Conservation (phyloP, 2,797 vertebrate genomes). For the Coranthus polyacanthus region DNA sequence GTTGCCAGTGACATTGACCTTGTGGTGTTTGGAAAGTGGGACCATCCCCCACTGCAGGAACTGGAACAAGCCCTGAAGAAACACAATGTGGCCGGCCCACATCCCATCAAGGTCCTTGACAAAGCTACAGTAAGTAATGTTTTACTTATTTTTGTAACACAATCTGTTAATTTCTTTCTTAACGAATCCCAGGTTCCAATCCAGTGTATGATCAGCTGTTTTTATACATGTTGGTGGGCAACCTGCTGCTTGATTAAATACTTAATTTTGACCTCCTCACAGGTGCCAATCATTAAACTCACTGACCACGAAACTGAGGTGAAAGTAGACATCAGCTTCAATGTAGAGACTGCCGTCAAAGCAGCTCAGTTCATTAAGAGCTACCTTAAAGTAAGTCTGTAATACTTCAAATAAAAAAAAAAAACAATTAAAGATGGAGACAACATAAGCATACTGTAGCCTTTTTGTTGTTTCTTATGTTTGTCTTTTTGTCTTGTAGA, state of each 20-base stretch:
- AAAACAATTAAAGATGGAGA: no score
- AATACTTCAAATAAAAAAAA: rapidly evolving
- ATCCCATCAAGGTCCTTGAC: slow-evolving; percentile 98
- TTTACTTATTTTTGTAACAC: slow-evolving; percentile 14
- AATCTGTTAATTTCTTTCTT: neutral
- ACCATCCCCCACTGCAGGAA: slow-evolving; percentile 93
- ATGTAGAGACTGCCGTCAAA: slow-evolving; percentile 97
- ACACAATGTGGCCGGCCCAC: slow-evolving; percentile 91
- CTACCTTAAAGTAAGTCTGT: slow-evolving; percentile 90
- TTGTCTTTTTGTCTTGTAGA: slow-evolving; percentile 81
- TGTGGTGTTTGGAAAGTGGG: slow-evolving; percentile 99
- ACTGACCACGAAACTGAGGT: slow-evolving; percentile 96
- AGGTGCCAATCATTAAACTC: slow-evolving; percentile 99
- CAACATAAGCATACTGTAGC: neutral
- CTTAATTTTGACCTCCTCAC: slow-evolving; percentile 13
- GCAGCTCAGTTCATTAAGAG: slow-evolving; percentile 96
- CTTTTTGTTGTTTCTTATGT: neutral
- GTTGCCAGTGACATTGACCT: slow-evolving; percentile 94
- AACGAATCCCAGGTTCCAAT: neutral
- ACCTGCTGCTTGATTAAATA: no score
- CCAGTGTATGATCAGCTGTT: no score
- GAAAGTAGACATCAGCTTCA: slow-evolving; percentile 99
- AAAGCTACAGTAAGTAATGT: slow-evolving; percentile 93
- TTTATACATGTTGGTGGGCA: no score
- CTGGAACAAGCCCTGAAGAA: slow-evolving; percentile 95